Percentiles rank a stretch among this genome's conserved stretches.
These are phyloP conservation scores for Gambelia wislizenii DNA, from an alignment of 2,797 vertebrate species.

Conservation along the genomic window DNA sequence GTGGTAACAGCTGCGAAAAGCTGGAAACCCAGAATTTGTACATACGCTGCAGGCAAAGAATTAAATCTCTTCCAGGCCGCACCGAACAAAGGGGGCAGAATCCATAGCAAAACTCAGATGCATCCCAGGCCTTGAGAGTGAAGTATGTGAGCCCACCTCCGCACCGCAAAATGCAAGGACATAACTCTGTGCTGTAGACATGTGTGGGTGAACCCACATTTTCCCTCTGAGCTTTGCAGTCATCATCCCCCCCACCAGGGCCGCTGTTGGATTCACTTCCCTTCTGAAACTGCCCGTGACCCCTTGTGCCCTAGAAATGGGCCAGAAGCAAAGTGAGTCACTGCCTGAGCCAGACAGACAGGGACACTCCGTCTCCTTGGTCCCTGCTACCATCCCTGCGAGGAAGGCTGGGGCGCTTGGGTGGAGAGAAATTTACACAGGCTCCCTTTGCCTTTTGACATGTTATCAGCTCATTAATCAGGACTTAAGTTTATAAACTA, in stretches of 20 bases:
- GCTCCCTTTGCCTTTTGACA: not conserved
- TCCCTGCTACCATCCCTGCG: not conserved
- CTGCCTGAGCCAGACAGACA: not conserved
- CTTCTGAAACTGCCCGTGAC: not conserved
- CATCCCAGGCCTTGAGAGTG: not conserved
- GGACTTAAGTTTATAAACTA: too few species aligned
- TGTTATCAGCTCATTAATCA: too few species aligned
- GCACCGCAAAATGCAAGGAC: too few species aligned
- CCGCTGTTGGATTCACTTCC: not conserved
- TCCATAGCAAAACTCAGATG: not conserved
- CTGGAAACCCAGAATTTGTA: not conserved
- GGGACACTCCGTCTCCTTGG: not conserved
- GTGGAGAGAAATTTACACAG: not conserved
- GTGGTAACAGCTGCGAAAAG: not conserved
- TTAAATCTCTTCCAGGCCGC: not conserved
- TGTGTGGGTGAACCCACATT: not conserved
- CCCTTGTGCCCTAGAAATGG: not conserved
- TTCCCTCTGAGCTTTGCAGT: not conserved
- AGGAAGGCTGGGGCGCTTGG: not conserved
- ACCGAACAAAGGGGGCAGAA: not conserved
- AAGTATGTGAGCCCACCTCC: not conserved
- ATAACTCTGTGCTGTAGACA: too few species aligned
- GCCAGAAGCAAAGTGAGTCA: slow-evolving; percentile 1
- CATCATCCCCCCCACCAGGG: too few species aligned
- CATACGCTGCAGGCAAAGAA: not conserved